A percentile compares a stretch with the other conserved stretches of the same genome.
phyloP scores from a whole-genome alignment of 2,797 vertebrate species.

The Spinus olivaceus region DNA sequence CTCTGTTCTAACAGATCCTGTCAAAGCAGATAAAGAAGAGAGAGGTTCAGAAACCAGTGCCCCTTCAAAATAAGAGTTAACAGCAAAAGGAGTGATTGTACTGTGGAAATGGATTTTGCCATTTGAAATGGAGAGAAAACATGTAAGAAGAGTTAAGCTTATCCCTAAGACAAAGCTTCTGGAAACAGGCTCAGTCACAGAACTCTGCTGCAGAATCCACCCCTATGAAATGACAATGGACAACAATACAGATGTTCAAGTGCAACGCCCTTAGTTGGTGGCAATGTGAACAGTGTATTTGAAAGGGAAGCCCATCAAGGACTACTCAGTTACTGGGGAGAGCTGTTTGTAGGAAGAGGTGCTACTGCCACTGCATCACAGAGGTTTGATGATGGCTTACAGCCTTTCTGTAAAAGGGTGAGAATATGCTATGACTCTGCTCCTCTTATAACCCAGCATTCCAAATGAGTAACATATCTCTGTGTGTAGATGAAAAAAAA shows the following conservation, averaged over 20 bases:
- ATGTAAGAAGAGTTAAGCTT: neutral
- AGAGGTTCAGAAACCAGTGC: neutral
- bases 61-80: neutral
- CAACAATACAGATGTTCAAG: neutral
- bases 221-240: neutral
- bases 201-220: neutral
- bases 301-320: neutral
- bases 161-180: neutral
- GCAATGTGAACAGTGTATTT: neutral
- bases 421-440: neutral
- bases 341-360: neutral
- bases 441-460: neutral
- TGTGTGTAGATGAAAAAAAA: neutral
- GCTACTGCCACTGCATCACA: neutral
- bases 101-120: neutral
- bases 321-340: neutral
- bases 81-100: neutral
- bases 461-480: neutral
- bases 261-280: neutral
- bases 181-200: neutral
- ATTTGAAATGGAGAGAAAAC: neutral
- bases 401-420: neutral
- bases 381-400: neutral
- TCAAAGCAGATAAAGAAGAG: neutral
- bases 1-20: neutral